Evolutionary conservation across 2,888 invertebrate species (phyloP), one percentile per base, ranked within the genome.

Genomic region (Torymus texanus): DNA sequence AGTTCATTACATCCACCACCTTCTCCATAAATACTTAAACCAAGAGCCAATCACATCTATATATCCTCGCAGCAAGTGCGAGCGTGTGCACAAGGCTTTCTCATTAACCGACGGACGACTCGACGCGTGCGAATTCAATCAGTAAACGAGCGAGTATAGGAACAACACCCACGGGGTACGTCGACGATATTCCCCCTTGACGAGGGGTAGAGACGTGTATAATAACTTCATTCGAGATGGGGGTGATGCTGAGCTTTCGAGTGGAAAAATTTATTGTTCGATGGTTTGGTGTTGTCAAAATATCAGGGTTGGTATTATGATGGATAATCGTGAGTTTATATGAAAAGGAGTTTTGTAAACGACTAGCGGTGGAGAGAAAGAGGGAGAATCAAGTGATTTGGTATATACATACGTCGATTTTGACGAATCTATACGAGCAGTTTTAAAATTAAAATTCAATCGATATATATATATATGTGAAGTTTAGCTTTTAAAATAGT

Each of bases 351-450:
- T 13, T 68, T 53, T 14, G n/a, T 8, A 2, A 2, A 18, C 13
- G 56, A 51, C 8, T 16, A 41, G 68, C n/a, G 56, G 24, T 12
- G 84, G 84, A 85, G 84, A 83, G 85, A 85, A 84, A 8, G 8
- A 41, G 41, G 5, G 10, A 8, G 41, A 8, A 41, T 41, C 10
- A 8, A 8, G 5, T 41, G n/a, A n/a, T n/a, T n/a, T n/a, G n/a
- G n/a, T n/a, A n/a, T n/a, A n/a, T n/a, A n/a, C n/a, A 8, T 41
- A 41, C 41, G 41, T 41, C 41, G 8, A 8, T 41, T 41, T 41
- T 41, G 41, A 41, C 10, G 41, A 8, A 41, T 41, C 41, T 8
- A 8, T 2, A n/a, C 41, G 41, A 41, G 41, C 1, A 8, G 10
- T 41, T 41, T 41, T 41, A 41, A 41, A 41, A 41, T 41, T 41